Conservation (phyloP, 2,797 vertebrate species). For the Chaetophractus vellerosus region DNA sequence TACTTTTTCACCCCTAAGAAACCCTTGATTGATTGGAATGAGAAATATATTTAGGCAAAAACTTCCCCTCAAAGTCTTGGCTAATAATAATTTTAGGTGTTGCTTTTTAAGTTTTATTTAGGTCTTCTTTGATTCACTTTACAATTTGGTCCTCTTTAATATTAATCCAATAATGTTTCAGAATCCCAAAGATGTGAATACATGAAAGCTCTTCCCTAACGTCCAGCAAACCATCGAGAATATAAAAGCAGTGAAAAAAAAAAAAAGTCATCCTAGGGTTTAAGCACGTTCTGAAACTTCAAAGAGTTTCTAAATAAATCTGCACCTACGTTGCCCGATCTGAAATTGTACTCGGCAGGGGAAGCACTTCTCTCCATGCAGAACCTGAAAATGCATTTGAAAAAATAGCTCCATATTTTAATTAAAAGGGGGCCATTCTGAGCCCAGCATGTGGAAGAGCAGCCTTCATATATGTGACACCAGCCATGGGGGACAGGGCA, state of each 20-base stretch:
- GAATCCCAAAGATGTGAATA: constrained; percentile 73
- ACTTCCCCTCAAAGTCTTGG: constrained; percentile 55
- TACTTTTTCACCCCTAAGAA: neutral
- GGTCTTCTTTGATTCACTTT: constrained; percentile 78
- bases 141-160: constrained; percentile 83
- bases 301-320: constrained; percentile 76
- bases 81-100: constrained; percentile 77
- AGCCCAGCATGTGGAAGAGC: constrained; percentile 75
- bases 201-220: constrained; percentile 80
- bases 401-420: constrained; percentile 81
- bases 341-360: constrained; percentile 76
- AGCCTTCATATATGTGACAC: constrained; percentile 82
- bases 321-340: constrained; percentile 60
- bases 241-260: constrained; percentile 79
- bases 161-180: constrained; percentile 81
- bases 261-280: constrained; percentile 65
- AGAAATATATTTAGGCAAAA: constrained; percentile 52
- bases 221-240: constrained; percentile 71
- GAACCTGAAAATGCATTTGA: constrained; percentile 73
- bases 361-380: constrained; percentile 65
- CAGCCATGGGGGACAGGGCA: constrained; percentile 56
- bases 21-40: neutral
- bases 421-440: constrained; percentile 85
- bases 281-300: constrained; percentile 75
- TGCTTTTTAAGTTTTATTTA: constrained; percentile 74